These are phyloP conservation scores for Vireo griseus DNA, from an alignment of 2,797 vertebrate species.

Conservation along the genomic window DNA sequence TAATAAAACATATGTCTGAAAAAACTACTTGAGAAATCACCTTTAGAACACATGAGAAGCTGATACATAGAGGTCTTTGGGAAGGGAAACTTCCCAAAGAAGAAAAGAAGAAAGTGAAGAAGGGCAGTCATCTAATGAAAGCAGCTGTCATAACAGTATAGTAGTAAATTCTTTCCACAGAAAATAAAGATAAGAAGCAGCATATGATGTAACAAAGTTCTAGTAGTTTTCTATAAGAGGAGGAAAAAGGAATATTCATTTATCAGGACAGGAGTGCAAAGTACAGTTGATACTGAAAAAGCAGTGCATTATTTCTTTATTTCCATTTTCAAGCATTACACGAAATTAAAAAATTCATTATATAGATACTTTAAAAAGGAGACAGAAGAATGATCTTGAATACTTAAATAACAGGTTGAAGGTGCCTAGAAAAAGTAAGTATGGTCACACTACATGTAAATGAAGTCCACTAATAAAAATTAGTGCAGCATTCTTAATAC, in stretches of 20 bases:
- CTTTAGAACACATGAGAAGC: background rate
- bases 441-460: background rate
- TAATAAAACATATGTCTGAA: background rate
- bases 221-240: background rate
- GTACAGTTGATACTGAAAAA: background rate
- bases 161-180: background rate
- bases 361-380: background rate
- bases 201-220: background rate
- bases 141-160: background rate
- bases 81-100: background rate
- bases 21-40: background rate
- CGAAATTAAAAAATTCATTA: background rate
- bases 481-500: background rate
- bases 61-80: background rate
- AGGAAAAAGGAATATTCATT: background rate
- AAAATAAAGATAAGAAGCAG: background rate
- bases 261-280: background rate
- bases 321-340: background rate
- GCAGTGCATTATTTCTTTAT: background rate
- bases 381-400: background rate
- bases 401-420: background rate
- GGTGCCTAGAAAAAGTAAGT: background rate
- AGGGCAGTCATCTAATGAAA: background rate
- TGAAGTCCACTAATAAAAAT: background rate
- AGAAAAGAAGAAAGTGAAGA: background rate